phyloP scores from a whole-genome alignment of 2,113 vertebrate species.

The Raja brachyura region DNA sequence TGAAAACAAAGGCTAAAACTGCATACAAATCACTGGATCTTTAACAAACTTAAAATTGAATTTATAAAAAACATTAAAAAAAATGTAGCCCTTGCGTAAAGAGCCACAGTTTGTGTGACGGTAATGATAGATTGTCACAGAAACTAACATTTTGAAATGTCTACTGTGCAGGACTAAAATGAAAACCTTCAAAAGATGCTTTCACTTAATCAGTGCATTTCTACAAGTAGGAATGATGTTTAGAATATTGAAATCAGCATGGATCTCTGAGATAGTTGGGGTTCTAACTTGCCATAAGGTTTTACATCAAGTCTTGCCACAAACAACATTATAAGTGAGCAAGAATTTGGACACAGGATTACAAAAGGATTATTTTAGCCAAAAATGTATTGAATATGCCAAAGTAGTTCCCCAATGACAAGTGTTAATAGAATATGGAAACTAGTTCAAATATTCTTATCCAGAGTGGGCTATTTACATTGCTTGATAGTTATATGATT shows the following conservation, averaged over 20 bases:
- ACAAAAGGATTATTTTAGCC: neutral
- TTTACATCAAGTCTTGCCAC: too few relatives aligned
- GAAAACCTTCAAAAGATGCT: too few relatives aligned
- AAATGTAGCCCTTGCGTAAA: neutral
- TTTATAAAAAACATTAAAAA: neutral
- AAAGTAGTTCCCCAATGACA: neutral
- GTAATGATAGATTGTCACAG: too few relatives aligned
- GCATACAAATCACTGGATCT: neutral
- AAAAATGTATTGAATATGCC: neutral
- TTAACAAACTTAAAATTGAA: neutral
- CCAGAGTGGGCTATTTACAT: neutral
- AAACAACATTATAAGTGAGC: neutral
- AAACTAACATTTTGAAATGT: too few relatives aligned
- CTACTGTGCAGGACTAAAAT: too few relatives aligned
- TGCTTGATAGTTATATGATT: neutral
- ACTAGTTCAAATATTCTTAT: slow-evolving; percentile 3
- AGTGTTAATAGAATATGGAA: neutral
- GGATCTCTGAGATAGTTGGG: too few relatives aligned
- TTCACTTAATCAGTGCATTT: too few relatives aligned
- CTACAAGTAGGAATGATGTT: too few relatives aligned
- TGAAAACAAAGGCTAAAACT: neutral
- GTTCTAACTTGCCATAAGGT: too few relatives aligned
- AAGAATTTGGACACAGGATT: neutral
- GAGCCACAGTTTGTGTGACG: too few relatives aligned
- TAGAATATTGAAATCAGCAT: too few relatives aligned